phyloP scores from a whole-genome alignment of 2,888 invertebrate species.

The Apamea crenata region DNA sequence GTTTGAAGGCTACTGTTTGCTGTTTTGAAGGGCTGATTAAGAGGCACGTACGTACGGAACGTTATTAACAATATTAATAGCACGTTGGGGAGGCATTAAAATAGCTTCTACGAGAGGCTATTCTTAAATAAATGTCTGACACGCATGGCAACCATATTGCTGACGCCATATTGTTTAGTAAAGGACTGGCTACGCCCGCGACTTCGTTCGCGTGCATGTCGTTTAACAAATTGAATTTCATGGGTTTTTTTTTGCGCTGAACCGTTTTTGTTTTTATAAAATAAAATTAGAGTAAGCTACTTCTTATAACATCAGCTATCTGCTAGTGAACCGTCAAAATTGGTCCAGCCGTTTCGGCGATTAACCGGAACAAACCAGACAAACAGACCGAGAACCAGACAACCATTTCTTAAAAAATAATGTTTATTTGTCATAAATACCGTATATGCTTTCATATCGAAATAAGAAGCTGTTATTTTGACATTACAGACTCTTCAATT shows the following conservation, averaged over 20 bases:
- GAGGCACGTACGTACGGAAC: not conserved
- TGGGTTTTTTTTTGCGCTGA: too few species aligned
- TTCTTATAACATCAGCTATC: too few species aligned
- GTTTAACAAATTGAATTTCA: not conserved
- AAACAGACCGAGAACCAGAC: not conserved
- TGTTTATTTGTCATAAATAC: not conserved
- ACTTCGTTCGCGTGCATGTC: not conserved
- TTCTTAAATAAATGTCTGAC: slow-evolving; percentile 2
- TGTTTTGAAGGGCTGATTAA: not conserved
- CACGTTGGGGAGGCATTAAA: not conserved
- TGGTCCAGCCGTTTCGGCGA: not conserved
- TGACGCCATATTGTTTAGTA: not conserved
- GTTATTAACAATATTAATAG: not conserved
- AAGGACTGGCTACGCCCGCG: too few species aligned
- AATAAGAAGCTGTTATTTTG: too few species aligned
- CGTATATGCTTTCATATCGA: not conserved
- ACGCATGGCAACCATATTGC: not conserved
- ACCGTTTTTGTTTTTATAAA: too few species aligned
- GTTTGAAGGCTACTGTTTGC: not conserved
- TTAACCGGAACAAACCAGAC: not conserved
- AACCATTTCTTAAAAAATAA: too few species aligned
- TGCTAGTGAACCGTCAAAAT: not conserved
- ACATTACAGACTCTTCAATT: not conserved
- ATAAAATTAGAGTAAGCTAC: too few species aligned
- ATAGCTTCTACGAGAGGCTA: not conserved